Conservation (phyloP, 2,797 vertebrate genomes). For the Sternotherus odoratus region DNA sequence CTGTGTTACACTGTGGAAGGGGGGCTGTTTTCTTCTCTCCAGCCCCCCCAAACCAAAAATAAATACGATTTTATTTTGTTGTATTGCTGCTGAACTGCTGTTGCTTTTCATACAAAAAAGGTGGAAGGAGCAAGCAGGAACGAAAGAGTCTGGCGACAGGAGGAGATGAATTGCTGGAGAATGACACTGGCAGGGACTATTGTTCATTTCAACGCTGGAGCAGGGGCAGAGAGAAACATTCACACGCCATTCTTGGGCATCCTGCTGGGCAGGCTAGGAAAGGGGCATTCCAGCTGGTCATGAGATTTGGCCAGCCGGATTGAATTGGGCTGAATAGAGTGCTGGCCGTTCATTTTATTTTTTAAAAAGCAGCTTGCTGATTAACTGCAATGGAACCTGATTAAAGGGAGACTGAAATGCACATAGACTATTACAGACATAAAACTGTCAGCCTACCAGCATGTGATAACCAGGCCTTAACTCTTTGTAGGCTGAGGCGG, state of each 20-base stretch:
- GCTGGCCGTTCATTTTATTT: constrained; percentile 53
- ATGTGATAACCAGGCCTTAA: constrained; percentile 64
- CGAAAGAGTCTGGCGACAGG: constrained; percentile 73
- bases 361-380: constrained; percentile 74
- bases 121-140: constrained; percentile 73
- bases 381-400: constrained; percentile 70
- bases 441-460: constrained; percentile 70
- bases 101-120: constrained; percentile 76
- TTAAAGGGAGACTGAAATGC: constrained; percentile 70
- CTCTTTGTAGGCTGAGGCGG: constrained; percentile 34
- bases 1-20: not conserved
- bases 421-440: constrained; percentile 58
- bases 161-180: constrained; percentile 85
- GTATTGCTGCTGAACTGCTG: constrained; percentile 66
- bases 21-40: constrained; percentile 15
- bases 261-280: constrained; percentile 92
- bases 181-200: constrained; percentile 89
- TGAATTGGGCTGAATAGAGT: constrained; percentile 87
- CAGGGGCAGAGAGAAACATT: constrained; percentile 89
- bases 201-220: constrained; percentile 91
- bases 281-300: constrained; percentile 88
- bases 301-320: constrained; percentile 89
- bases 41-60: constrained; percentile 27
- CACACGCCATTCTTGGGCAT: constrained; percentile 93
- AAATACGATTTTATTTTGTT: constrained; percentile 75